Conservation (phyloP, 2,797 vertebrate species). For the Remorina albescens region DNA sequence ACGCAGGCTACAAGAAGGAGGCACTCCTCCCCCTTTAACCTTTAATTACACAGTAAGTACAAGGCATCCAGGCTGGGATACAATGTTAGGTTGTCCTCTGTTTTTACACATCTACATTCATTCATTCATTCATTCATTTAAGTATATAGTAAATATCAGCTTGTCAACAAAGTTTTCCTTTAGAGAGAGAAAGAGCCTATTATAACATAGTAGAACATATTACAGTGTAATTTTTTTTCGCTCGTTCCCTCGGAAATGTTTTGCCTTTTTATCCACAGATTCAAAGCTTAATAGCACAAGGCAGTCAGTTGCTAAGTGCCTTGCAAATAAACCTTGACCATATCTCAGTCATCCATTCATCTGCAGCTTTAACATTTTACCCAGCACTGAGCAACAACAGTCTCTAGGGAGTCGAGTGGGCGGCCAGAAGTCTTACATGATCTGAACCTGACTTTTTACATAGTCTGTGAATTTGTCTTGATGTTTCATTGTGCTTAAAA, state of each 20-base stretch:
- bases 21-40: too few relatives aligned
- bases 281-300: too few relatives aligned
- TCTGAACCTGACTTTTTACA: constrained; percentile 4
- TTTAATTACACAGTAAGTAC: too few relatives aligned
- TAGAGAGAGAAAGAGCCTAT: too few relatives aligned
- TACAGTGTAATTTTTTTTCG: too few relatives aligned
- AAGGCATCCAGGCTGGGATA: too few relatives aligned
- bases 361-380: not conserved
- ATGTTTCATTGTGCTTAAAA: constrained; percentile 24
- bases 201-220: too few relatives aligned
- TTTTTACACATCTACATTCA: too few relatives aligned
- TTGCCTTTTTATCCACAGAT: not conserved
- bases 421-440: not conserved
- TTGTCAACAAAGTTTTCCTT: not conserved
- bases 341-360: not conserved
- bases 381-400: not conserved
- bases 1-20: too few relatives aligned
- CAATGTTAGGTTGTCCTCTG: too few relatives aligned
- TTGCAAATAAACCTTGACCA: not conserved
- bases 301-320: not conserved
- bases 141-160: not conserved
- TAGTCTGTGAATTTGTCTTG: not conserved
- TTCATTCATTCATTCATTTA: too few relatives aligned
- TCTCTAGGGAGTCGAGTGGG: not conserved
- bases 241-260: not conserved